These are phyloP conservation scores for Drosophila meridiana DNA, from an alignment of 2,888 invertebrate genomes.

Conservation along the genomic window DNA sequence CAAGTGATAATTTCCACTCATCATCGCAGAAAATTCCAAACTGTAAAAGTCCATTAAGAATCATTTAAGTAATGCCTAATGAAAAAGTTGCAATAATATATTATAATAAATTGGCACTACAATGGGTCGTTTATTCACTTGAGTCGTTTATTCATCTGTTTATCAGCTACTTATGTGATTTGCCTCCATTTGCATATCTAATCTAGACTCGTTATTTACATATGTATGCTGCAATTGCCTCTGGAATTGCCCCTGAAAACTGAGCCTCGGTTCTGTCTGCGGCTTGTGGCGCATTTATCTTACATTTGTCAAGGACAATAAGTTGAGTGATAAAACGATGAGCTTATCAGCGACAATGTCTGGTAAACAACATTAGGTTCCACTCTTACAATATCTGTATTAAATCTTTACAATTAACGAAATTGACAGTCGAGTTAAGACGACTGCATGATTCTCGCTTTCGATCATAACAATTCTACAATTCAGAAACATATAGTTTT, in stretches of 20 bases:
- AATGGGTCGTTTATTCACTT: conserved; percentile 52
- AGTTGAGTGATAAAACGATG: conserved; percentile 6
- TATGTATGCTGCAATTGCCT: conserved; percentile 10
- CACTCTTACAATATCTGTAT: background rate
- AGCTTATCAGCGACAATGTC: conserved; percentile 21
- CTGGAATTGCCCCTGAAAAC: conserved; percentile 31
- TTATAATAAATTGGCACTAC: conserved; percentile 26
- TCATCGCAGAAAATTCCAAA: conserved; percentile 83
- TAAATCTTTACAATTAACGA: background rate
- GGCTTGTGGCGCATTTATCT: conserved; percentile 25
- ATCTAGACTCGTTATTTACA: conserved; percentile 22
- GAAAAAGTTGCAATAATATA: conserved; percentile 33
- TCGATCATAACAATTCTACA: too few species aligned
- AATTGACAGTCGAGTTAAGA: background rate
- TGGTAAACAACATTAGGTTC: background rate
- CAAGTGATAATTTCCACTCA: conserved; percentile 90
- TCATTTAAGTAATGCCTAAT: conserved; percentile 5
- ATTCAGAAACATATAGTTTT: too few species aligned
- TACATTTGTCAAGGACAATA: background rate
- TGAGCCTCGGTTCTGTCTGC: background rate
- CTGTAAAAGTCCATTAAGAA: conserved; percentile 51
- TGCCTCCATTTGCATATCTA: conserved; percentile 43
- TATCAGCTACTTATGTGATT: conserved; percentile 25
- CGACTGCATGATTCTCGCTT: background rate
- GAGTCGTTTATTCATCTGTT: conserved; percentile 16